These are phyloP conservation scores for Coreius guichenoti DNA, from an alignment of 2,797 vertebrate species.

Conservation along the genomic window DNA sequence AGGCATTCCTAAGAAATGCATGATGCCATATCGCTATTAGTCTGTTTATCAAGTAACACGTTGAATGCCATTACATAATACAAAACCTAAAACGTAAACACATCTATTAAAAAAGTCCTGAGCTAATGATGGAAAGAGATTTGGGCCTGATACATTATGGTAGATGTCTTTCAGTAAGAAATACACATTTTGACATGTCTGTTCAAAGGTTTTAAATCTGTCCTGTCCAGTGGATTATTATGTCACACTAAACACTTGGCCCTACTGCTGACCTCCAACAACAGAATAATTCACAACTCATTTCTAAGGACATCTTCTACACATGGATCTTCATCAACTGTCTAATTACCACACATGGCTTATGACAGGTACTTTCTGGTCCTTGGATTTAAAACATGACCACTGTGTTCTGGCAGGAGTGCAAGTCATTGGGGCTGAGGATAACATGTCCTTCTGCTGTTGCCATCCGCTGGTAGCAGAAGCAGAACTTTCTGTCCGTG, in stretches of 20 bases:
- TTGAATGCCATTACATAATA: not conserved
- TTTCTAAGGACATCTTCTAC: not conserved
- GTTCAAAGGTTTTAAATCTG: not conserved
- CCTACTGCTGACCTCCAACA: slow-evolving; percentile 3
- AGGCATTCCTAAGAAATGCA: not conserved
- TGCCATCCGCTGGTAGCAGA: slow-evolving; percentile 64
- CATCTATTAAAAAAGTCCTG: not conserved
- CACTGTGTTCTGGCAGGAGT: slow-evolving; percentile 18
- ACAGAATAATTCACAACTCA: slow-evolving; percentile 9
- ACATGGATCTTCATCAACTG: slow-evolving; percentile 12
- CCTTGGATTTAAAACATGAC: slow-evolving; percentile 35
- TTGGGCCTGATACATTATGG: not conserved
- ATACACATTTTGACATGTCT: not conserved
- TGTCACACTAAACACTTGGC: not conserved
- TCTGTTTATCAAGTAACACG: not conserved
- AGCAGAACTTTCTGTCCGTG: slow-evolving; percentile 54
- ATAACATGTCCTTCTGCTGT: slow-evolving; percentile 61
- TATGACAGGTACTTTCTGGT: slow-evolving; percentile 18
- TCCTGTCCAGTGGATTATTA: not conserved
- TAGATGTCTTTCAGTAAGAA: not conserved
- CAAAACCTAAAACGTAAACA: not conserved
- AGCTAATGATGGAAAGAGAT: not conserved
- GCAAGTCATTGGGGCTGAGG: slow-evolving; percentile 46
- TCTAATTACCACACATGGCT: slow-evolving; percentile 27
- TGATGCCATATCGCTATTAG: not conserved